phyloP scores from a whole-genome alignment of 64 coral and sea anemone genomes.

The Orbicella faveolata region DNA sequence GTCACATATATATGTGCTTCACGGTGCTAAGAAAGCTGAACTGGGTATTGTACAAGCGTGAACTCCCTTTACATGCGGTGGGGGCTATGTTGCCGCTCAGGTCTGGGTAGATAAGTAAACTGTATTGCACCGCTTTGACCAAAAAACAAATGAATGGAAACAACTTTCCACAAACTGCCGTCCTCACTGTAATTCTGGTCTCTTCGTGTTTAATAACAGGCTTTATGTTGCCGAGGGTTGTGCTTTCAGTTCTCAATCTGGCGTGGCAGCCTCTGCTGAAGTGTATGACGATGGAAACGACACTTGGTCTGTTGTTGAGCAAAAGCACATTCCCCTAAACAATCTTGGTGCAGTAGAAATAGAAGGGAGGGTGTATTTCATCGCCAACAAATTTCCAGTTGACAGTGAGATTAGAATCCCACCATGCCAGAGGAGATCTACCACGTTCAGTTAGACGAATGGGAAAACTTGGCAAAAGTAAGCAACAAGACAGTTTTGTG shows the following conservation, averaged over 20 bases:
- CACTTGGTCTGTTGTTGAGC: slow-evolving; percentile 14
- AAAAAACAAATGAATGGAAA: neutral
- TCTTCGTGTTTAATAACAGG: neutral
- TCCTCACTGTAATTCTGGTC: slow-evolving; percentile 8
- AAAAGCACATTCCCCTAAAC: slow-evolving; percentile 37
- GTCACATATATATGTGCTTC: no score
- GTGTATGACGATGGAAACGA: neutral
- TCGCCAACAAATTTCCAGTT: neutral
- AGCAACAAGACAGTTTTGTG: no score
- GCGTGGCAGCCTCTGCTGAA: neutral
- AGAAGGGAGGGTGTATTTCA: slow-evolving; percentile 27
- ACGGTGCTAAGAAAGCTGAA: no score
- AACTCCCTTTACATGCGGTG: no score
- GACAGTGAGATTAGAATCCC: slow-evolving; percentile 44
- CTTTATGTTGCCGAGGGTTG: neutral
- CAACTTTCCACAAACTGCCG: neutral
- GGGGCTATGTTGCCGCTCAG: no score
- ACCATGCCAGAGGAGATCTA: slow-evolving; percentile 43
- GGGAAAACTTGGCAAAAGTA: neutral
- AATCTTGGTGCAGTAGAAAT: slow-evolving; percentile 36
- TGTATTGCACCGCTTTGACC: neutral
- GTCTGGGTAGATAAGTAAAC: neutral
- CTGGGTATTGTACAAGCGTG: no score
- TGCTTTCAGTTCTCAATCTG: no score
- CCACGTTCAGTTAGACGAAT: slow-evolving; percentile 4